Conservation (phyloP, 2,797 vertebrate species). For the Hippoglossus hippoglossus region DNA sequence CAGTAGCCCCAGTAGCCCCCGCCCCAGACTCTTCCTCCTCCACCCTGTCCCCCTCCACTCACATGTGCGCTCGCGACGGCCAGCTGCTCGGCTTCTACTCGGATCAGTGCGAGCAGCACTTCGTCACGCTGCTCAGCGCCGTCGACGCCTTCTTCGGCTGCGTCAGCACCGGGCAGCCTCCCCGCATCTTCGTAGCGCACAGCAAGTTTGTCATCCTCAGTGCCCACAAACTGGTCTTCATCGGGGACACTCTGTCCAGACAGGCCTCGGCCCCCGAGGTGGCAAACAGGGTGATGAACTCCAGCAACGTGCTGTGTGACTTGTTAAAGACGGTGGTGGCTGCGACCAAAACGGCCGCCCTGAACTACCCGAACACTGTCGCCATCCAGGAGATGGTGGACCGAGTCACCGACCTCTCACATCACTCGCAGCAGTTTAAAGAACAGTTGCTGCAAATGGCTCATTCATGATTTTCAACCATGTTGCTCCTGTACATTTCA, state of each 20-base stretch:
- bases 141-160: conserved; percentile 95
- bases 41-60: conserved; percentile 50
- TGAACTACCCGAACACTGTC: conserved; percentile 91
- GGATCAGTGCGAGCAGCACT: conserved; percentile 94
- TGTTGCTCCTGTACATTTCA: conserved; percentile 7
- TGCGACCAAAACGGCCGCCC: conserved; percentile 92
- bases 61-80: conserved; percentile 82
- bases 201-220: conserved; percentile 97
- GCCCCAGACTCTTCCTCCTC: conserved; percentile 66
- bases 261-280: conserved; percentile 89
- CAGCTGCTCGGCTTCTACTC: conserved; percentile 94
- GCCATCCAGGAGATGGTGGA: conserved; percentile 97
- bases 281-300: conserved; percentile 92
- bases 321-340: conserved; percentile 93
- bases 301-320: conserved; percentile 94
- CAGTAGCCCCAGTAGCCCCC: conserved; percentile 33
- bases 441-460: conserved; percentile 91
- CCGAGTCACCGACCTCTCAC: conserved; percentile 91
- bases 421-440: conserved; percentile 91
- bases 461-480: conserved; percentile 69
- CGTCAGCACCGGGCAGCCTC: conserved; percentile 90
- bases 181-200: conserved; percentile 95
- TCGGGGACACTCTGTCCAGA: conserved; percentile 93
- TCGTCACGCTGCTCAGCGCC: conserved; percentile 91
- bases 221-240: conserved; percentile 98